Evolutionary conservation across 2,888 invertebrate species (phyloP), one percentile per base, ranked within the genome.

Genomic region (Tachystola acroxantha): DNA sequence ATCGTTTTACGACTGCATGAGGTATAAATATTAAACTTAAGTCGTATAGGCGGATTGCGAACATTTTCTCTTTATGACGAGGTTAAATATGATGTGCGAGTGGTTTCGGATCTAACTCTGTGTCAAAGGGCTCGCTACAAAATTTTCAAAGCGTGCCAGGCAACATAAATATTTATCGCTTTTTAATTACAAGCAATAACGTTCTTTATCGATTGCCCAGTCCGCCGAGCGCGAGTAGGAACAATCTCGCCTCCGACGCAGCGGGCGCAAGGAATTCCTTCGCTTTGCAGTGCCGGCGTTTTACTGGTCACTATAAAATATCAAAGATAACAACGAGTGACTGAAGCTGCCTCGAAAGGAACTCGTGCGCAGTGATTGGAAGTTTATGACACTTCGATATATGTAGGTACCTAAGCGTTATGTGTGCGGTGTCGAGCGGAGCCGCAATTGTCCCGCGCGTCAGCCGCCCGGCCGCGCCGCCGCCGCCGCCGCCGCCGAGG

Each of bases 241-340:
- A 11, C 49, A 53, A 27, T 45, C 58, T 55, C 57, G 19, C 19
- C 30, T 19, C 10, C 5, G 9, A 57, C 58, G 53, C 55, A 49
- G 43, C 42, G 28, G 32, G 28, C 37, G 29, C 31, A 41, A 65
- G 80, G 85, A 85, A 84, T 85, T 84, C 80, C 16, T 77, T 78
- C 76, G 72, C 76, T 72, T 71, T 69, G 75, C 76, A 78, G 75
- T 62, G 79, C 78, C 80, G 81, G 68, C 79, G 73, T 80, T 86
- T 86, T 85, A 86, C 84, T 69, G 85, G 73, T 80, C 75, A 70
- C 84, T 82, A 86, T 86, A 86, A 86, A 86, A 82, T 82, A 78
- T 81, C 75, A 74, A 76, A 84, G 85, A 86, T 86, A 85, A 85
- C 81, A 82, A 79, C 79, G 74, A 75, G 66, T 73, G 71, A 67